These are phyloP conservation scores for Diaperis boleti DNA, from an alignment of 2,888 invertebrate genomes.

Conservation along the genomic window DNA sequence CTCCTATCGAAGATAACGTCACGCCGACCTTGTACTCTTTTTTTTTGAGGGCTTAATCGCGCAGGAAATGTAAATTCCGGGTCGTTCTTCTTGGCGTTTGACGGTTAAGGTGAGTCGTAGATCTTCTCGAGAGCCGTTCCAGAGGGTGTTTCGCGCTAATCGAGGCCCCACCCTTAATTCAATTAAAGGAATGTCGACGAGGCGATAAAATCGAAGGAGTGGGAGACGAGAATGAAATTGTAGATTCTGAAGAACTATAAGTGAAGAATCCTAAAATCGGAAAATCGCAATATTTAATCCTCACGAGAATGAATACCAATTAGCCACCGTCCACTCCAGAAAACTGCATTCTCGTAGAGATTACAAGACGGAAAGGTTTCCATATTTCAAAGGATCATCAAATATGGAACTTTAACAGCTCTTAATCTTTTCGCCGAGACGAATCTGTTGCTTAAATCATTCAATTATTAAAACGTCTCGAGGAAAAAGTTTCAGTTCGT, in stretches of 20 bases:
- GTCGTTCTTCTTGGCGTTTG: constrained; percentile 31
- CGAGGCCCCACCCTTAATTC: constrained; percentile 38
- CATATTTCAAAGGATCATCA: constrained; percentile 14
- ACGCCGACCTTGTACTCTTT: too few species aligned
- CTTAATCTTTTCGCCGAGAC: constrained; percentile 14
- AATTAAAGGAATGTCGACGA: too few species aligned
- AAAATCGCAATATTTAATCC: too few species aligned
- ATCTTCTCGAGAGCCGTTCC: constrained; percentile 30
- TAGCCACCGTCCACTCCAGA: not conserved
- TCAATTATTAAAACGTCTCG: constrained; percentile 12
- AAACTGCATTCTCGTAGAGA: not conserved
- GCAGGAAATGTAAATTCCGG: constrained; percentile 32
- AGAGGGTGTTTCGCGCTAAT: constrained; percentile 24
- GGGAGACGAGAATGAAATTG: too few species aligned
- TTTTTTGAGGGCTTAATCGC: too few species aligned
- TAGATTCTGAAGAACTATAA: too few species aligned
- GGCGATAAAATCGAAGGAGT: too few species aligned
- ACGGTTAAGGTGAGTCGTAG: constrained; percentile 24
- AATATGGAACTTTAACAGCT: constrained; percentile 11
- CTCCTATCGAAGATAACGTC: constrained; percentile 16
- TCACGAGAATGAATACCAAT: constrained; percentile 10
- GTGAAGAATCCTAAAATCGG: too few species aligned
- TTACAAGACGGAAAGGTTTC: not conserved
- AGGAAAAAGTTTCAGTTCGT: not conserved
- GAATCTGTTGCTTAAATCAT: constrained; percentile 1